Conservation (phyloP, 2,797 vertebrate genomes). For the Malurus leucopterus region DNA sequence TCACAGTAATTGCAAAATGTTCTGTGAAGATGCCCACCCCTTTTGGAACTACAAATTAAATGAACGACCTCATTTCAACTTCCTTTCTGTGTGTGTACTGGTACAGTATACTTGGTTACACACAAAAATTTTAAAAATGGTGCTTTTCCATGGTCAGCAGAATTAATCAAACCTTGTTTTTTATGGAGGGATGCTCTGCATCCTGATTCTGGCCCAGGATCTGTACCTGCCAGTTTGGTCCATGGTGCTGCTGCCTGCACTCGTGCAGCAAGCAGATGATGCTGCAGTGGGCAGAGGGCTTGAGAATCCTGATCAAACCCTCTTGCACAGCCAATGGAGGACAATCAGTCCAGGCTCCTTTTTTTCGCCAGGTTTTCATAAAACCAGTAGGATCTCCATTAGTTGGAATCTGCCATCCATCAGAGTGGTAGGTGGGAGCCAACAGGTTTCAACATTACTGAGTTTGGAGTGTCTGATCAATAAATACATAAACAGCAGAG, state of each 20-base stretch:
- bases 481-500: not conserved
- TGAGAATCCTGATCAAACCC: not conserved
- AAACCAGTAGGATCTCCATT: not conserved
- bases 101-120: not conserved
- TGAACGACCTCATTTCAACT: not conserved
- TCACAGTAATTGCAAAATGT: not conserved
- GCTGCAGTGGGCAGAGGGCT: not conserved
- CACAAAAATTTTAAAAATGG: not conserved
- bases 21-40: not conserved
- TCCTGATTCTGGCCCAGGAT: not conserved
- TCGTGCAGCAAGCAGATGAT: not conserved
- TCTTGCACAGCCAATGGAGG: not conserved
- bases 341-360: not conserved
- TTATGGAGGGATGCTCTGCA: not conserved
- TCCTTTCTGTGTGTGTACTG: not conserved
- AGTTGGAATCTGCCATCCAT: not conserved
- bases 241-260: not conserved
- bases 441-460: not conserved
- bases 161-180: not conserved
- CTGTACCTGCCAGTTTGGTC: not conserved
- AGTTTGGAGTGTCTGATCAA: not conserved
- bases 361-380: not conserved
- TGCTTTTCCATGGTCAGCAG: not conserved
- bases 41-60: not conserved
- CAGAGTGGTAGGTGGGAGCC: not conserved